phyloP scores from a whole-genome alignment of 2,113 vertebrate genomes.

The Hiodon tergisus region DNA sequence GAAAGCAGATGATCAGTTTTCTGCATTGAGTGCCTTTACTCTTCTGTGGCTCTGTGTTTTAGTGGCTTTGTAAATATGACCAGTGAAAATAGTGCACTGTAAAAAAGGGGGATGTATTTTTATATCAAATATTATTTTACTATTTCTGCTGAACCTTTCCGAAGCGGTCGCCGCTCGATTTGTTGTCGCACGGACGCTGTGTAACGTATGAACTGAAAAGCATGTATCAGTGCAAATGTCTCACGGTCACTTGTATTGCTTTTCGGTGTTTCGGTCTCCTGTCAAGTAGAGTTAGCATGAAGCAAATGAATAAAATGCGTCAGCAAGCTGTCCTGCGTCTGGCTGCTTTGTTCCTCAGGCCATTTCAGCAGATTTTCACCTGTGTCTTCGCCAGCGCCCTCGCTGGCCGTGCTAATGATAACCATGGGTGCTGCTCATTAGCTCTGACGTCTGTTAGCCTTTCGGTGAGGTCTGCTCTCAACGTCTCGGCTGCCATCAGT shows the following conservation, averaged over 20 bases:
- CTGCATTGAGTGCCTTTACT: not conserved
- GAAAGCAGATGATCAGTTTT: not conserved
- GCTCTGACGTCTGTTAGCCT: too few species aligned
- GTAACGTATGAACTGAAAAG: not conserved
- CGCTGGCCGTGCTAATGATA: not conserved
- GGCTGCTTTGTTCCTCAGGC: not conserved
- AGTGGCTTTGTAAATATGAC: constrained; percentile 18
- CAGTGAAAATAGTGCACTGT: constrained; percentile 23
- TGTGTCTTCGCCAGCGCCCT: not conserved
- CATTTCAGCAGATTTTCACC: not conserved
- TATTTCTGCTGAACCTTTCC: not conserved
- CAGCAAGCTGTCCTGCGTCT: not conserved
- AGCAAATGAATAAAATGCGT: constrained; percentile 24
- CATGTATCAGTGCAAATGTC: not conserved
- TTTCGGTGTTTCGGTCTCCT: constrained; percentile 9
- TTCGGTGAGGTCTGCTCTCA: too few species aligned
- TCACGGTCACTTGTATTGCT: not conserved
- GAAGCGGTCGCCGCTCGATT: not conserved
- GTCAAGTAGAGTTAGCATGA: constrained; percentile 23
- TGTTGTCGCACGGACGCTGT: not conserved
- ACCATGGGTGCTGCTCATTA: too few species aligned
- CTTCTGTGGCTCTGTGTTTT: constrained; percentile 4
- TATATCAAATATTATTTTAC: constrained; percentile 25
- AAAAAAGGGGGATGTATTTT: constrained; percentile 23
- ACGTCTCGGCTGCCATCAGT: too few species aligned